These are phyloP conservation scores for Parasteatoda tepidariorum DNA, from an alignment of 1,140 invertebrate species.

Conservation along the genomic window DNA sequence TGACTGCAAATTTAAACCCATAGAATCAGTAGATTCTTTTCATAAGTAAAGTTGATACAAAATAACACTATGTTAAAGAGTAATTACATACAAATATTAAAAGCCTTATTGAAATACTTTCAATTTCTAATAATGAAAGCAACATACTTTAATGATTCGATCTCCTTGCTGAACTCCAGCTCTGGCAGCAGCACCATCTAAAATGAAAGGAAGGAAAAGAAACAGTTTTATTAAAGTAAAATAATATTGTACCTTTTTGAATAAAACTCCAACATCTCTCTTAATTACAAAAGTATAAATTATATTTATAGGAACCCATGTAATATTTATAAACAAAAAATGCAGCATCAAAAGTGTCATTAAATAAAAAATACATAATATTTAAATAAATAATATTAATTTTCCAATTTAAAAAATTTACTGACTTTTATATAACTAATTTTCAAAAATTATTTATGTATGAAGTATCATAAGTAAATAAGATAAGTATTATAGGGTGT, in stretches of 20 bases:
- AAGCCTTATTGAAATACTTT: no score
- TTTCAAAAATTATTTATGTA: no score
- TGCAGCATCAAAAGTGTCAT: background rate
- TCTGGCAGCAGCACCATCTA: slow-evolving; percentile 91
- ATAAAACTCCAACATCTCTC: background rate
- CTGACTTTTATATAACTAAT: background rate
- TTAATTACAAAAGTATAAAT: background rate
- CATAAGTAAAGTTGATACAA: no score
- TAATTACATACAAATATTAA: no score
- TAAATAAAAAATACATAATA: background rate
- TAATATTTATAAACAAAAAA: no score
- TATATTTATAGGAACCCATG: no score
- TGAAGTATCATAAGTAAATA: no score
- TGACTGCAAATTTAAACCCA: no score
- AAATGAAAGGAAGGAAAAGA: slow-evolving; percentile 64
- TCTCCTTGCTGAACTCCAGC: slow-evolving; percentile 93
- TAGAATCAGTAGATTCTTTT: no score
- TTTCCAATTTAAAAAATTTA: background rate
- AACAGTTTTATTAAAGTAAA: slow-evolving; percentile 17
- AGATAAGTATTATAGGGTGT: no score
- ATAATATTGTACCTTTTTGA: background rate
- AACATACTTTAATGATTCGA: slow-evolving; percentile 88
- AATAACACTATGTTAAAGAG: no score
- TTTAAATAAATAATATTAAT: background rate
- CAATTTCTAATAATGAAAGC: slow-evolving; percentile 4